These are phyloP conservation scores for Eulimnadia texana DNA, from an alignment of 1,140 invertebrate genomes.

Conservation along the genomic window DNA sequence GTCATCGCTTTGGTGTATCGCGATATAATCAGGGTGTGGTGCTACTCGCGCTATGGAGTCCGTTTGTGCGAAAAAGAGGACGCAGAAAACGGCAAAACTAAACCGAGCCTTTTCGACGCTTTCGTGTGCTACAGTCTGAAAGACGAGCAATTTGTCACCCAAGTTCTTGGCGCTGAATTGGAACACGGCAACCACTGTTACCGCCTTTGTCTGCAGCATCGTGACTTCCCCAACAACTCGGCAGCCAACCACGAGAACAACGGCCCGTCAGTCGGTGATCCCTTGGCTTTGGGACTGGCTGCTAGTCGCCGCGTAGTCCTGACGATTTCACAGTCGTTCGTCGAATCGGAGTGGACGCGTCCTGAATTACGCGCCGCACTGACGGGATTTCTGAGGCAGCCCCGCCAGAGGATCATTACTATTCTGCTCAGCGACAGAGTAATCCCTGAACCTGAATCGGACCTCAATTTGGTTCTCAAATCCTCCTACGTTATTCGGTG, in stretches of 20 bases:
- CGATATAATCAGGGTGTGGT: conserved; percentile 55
- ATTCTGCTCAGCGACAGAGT: conserved; percentile 7
- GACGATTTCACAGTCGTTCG: conserved; percentile 63
- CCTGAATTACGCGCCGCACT: conserved; percentile 68
- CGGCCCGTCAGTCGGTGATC: background rate
- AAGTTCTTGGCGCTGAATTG: conserved; percentile 64
- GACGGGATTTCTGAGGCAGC: conserved; percentile 2
- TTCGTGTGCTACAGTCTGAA: conserved; percentile 85
- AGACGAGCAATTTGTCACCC: conserved; percentile 76
- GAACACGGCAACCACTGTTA: conserved; percentile 66
- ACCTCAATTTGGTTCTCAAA: conserved; percentile 73
- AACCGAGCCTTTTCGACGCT: conserved; percentile 55
- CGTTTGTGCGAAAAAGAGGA: conserved; percentile 48
- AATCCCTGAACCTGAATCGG: conserved; percentile 4
- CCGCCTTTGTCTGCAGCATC: conserved; percentile 68
- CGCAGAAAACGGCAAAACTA: conserved; percentile 56
- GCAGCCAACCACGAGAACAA: background rate
- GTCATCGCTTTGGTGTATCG: conserved; percentile 67
- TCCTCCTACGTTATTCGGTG: conserved; percentile 74
- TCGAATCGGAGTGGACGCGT: conserved; percentile 72
- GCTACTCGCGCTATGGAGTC: conserved; percentile 55
- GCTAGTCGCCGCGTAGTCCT: conserved; percentile 63
- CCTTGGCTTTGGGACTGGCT: conserved; percentile 14
- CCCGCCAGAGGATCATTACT: background rate
- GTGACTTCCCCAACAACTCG: conserved; percentile 47